Evolutionary conservation across 2,888 invertebrate genomes (phyloP).

Genomic region (Andrena trimmerana): DNA sequence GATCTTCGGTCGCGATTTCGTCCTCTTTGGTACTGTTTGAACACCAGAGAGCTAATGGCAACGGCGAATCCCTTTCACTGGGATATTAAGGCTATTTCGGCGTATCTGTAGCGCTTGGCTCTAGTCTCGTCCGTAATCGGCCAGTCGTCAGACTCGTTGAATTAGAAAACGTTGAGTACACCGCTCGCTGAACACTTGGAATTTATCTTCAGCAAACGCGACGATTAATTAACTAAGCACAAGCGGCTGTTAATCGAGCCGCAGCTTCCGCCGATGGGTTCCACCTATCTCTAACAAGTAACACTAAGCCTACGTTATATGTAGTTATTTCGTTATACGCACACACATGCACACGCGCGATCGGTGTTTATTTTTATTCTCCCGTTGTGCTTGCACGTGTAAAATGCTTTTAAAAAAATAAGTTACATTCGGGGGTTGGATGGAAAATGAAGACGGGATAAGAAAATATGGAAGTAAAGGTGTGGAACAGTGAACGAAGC

Average conservation of each 20-base stretch:
- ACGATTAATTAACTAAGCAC: neutral
- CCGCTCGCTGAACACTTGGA: no score
- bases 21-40: constrained; percentile 51
- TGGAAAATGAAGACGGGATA: constrained; percentile 30
- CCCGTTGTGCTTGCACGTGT: constrained; percentile 29
- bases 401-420: constrained; percentile 57
- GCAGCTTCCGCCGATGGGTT: constrained; percentile 23
- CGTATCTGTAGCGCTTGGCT: neutral
- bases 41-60: constrained; percentile 38
- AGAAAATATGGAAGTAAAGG: neutral
- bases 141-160: neutral
- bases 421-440: constrained; percentile 17
- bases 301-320: constrained; percentile 46
- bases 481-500: constrained; percentile 26
- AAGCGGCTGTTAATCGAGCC: constrained; percentile 19
- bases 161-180: neutral
- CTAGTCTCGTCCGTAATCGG: neutral
- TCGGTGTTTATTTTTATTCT: constrained; percentile 6
- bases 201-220: neutral
- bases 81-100: constrained; percentile 14
- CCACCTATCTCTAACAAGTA: constrained; percentile 43
- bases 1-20: neutral
- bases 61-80: neutral
- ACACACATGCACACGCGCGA: constrained; percentile 26
- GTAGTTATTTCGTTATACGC: constrained; percentile 43